Evolutionary conservation across 2,797 vertebrate species (phyloP).

Genomic region (Sebastes iracundus): DNA sequence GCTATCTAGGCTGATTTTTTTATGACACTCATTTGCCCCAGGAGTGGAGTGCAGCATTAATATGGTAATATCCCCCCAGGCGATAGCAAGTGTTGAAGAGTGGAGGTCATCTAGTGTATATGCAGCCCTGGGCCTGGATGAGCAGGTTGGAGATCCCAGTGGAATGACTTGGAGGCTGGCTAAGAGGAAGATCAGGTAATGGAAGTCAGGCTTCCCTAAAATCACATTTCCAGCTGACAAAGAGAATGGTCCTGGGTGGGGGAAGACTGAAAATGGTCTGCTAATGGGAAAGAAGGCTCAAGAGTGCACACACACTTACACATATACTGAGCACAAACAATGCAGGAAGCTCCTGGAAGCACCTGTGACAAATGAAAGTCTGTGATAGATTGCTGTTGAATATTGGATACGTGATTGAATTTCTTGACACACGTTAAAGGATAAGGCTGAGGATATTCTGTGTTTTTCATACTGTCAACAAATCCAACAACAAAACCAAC

Average conservation of each 20-base stretch:
- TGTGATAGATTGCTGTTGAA: neutral
- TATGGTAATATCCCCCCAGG: conserved; percentile 78
- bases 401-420: neutral
- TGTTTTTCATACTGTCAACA: neutral
- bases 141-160: conserved; percentile 62
- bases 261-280: conserved; percentile 31
- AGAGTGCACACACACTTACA: neutral
- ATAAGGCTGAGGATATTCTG: neutral
- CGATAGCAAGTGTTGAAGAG: conserved; percentile 54
- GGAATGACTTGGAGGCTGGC: conserved; percentile 53
- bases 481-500: neutral
- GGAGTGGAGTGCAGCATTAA: conserved; percentile 74
- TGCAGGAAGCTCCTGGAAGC: conserved; percentile 19
- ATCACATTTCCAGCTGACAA: conserved; percentile 73
- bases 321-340: conserved; percentile 11
- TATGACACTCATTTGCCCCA: conserved; percentile 69
- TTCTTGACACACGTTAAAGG: neutral
- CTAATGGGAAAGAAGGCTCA: conserved; percentile 48
- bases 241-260: conserved; percentile 38
- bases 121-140: conserved; percentile 53
- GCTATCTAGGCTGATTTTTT: conserved; percentile 43
- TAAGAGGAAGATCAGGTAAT: conserved; percentile 66
- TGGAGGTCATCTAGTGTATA: conserved; percentile 74
- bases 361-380: conserved; percentile 27
- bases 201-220: conserved; percentile 67